Conservation (phyloP, 37 sponge, comb jelly and placozoan genomes). For the Haliclona indistincta region DNA sequence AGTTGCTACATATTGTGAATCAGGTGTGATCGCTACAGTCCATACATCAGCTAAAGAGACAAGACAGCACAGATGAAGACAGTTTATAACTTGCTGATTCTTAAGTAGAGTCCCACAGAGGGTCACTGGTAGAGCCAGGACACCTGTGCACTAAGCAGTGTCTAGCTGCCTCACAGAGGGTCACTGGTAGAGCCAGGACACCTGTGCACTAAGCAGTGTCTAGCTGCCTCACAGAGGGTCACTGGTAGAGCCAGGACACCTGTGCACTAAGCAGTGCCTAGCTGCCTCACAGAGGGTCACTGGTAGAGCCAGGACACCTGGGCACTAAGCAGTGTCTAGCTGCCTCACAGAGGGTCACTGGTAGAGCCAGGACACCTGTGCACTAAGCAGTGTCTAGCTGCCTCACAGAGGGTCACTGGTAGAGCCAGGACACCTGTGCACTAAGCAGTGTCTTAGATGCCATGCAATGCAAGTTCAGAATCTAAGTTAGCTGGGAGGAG, state of each 20-base stretch:
- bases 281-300: neutral
- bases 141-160: neutral
- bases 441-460: neutral
- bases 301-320: neutral
- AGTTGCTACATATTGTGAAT: slow-evolving; percentile 82
- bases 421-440: neutral
- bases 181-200: neutral
- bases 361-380: neutral
- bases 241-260: neutral
- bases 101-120: neutral
- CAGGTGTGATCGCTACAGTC: slow-evolving; percentile 90
- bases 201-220: neutral
- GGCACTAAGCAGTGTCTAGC: too few relatives aligned
- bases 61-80: too few relatives aligned
- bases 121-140: neutral
- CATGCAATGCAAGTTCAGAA: neutral
- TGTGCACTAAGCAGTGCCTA: neutral
- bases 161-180: neutral
- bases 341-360: neutral
- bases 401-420: neutral
- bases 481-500: too few relatives aligned
- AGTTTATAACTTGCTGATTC: too few relatives aligned
- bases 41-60: slow-evolving; percentile 97
- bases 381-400: neutral
- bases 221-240: neutral